These are phyloP conservation scores for Luehdorfia chinensis DNA, from an alignment of 1,140 invertebrate genomes.

Conservation along the genomic window DNA sequence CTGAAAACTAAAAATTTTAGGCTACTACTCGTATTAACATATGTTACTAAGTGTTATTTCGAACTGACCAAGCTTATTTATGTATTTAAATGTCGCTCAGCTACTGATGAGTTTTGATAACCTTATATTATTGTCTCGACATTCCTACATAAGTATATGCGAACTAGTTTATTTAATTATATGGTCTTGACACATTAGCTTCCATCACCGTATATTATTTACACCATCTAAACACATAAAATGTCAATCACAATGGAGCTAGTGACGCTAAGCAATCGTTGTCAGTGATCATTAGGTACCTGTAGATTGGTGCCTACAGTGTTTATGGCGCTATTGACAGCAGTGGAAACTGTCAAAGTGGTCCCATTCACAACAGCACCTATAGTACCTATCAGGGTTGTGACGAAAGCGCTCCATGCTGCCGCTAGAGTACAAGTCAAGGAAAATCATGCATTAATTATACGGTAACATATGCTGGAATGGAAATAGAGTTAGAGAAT, in stretches of 20 bases:
- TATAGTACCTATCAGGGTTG: conserved; percentile 55
- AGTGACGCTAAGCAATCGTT: not conserved
- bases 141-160: no score
- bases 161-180: no score
- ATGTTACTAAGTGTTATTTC: no score
- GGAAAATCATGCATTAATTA: conserved; percentile 12
- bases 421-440: conserved; percentile 31
- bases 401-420: conserved; percentile 55
- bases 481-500: conserved; percentile 2
- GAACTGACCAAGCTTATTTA: no score
- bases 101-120: no score
- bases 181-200: no score
- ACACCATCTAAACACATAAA: no score
- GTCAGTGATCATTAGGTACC: conserved; percentile 33
- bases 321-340: conserved; percentile 59
- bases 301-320: conserved; percentile 60
- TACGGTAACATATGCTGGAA: conserved; percentile 6
- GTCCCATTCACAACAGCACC: conserved; percentile 53
- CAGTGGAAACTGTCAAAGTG: conserved; percentile 37
- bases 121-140: no score
- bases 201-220: no score
- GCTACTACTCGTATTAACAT: no score
- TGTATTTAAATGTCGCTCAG: no score
- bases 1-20: no score
- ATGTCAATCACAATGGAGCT: conserved; percentile 7